Conservation (phyloP, 2,888 invertebrate genomes). For the Bombyx huttoni region DNA sequence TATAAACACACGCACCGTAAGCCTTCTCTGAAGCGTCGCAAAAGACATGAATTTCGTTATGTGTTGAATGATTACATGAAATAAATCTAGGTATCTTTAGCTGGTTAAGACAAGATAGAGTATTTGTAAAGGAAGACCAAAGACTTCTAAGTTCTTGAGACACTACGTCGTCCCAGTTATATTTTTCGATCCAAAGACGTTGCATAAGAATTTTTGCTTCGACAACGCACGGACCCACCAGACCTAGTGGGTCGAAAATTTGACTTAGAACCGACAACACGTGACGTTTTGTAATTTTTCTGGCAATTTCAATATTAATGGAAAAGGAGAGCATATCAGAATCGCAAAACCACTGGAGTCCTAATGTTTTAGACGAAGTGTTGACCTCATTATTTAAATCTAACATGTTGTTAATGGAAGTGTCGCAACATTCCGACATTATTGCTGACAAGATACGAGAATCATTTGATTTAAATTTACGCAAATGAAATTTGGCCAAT, state of each 20-base stretch:
- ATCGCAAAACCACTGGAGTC: constrained; percentile 13
- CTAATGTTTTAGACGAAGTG: constrained; percentile 13
- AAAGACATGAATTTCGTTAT: too few relatives aligned
- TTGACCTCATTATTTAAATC: not conserved
- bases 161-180: too few relatives aligned
- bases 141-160: too few relatives aligned
- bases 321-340: constrained; percentile 11
- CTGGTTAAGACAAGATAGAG: too few relatives aligned
- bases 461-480: constrained; percentile 16
- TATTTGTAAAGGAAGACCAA: too few relatives aligned
- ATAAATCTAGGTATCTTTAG: too few relatives aligned
- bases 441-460: constrained; percentile 5
- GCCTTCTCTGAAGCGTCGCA: too few relatives aligned
- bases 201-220: too few relatives aligned
- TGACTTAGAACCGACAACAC: constrained; percentile 11
- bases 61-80: too few relatives aligned
- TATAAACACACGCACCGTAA: too few relatives aligned
- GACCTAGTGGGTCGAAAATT: too few relatives aligned
- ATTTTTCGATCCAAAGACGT: too few relatives aligned
- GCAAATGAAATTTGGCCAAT: constrained; percentile 11
- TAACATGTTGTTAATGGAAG: constrained; percentile 2
- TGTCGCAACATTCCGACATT: not conserved
- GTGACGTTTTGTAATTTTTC: constrained; percentile 15
- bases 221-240: constrained; percentile 12
- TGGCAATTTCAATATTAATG: constrained; percentile 6